phyloP scores from a whole-genome alignment of 2,888 invertebrate species.

The Liposcelis brunnea region DNA sequence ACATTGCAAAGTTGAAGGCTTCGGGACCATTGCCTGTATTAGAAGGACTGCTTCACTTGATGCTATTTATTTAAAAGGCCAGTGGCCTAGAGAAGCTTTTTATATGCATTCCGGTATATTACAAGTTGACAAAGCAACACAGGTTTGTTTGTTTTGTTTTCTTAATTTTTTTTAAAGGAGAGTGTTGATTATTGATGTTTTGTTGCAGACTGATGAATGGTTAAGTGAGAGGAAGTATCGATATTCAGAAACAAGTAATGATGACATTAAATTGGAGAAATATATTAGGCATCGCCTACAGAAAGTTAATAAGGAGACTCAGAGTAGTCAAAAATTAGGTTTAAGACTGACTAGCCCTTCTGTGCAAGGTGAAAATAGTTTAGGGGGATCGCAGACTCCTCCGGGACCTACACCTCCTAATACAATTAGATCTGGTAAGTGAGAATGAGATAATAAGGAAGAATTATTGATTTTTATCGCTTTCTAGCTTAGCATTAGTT shows the following conservation, averaged over 20 bases:
- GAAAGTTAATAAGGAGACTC: conserved; percentile 15
- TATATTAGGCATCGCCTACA: conserved; percentile 31
- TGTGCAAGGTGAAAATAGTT: conserved; percentile 17
- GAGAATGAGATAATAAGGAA: too few relatives aligned
- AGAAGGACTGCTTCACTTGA: conserved; percentile 63
- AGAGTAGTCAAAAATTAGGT: conserved; percentile 16
- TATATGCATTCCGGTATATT: conserved; percentile 48
- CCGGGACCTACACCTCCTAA: not conserved
- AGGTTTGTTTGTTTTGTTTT: conserved; percentile 36
- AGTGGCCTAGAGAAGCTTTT: conserved; percentile 54
- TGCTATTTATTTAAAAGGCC: conserved; percentile 59
- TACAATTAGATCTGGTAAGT: too few relatives aligned
- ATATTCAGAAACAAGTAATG: conserved; percentile 29
- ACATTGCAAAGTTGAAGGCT: conserved; percentile 1
- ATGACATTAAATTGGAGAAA: conserved; percentile 40
- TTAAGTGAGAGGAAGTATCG: conserved; percentile 33
- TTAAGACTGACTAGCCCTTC: conserved; percentile 5
- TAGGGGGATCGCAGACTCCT: not conserved
- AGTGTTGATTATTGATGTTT: conserved; percentile 13
- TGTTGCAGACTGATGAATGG: conserved; percentile 48
- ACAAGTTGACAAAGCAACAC: conserved; percentile 61
- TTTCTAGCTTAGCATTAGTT: too few relatives aligned
- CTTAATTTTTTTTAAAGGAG: not conserved
- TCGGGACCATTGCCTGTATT: conserved; percentile 25
- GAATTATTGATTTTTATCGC: too few relatives aligned